Evolutionary conservation across 2,113 vertebrate species (phyloP).

Genomic region (Phaetusa simplex): DNA sequence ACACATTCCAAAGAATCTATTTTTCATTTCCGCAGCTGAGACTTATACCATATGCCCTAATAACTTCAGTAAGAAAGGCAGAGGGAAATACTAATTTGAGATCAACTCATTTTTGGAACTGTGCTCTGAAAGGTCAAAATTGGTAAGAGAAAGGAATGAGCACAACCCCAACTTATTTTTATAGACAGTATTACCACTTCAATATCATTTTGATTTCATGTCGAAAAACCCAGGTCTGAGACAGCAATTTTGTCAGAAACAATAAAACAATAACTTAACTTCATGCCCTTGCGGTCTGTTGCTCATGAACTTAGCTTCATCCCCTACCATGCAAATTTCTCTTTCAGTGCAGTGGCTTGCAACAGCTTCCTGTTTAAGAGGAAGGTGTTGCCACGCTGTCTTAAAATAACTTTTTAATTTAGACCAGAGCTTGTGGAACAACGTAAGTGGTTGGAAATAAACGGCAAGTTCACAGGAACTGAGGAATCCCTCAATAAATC

Average conservation of each 20-base stretch:
- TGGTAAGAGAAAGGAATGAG: not conserved
- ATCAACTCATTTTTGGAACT: not conserved
- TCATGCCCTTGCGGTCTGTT: not conserved
- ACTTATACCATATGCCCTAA: not conserved
- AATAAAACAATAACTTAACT: not conserved
- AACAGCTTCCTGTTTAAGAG: not conserved
- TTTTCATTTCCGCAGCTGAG: not conserved
- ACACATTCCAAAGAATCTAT: not conserved
- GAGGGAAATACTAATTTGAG: not conserved
- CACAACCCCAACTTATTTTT: not conserved
- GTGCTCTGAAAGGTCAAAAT: not conserved
- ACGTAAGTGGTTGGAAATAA: not conserved
- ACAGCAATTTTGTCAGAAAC: not conserved
- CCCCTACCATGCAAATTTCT: not conserved
- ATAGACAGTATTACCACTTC: not conserved
- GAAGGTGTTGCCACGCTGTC: not conserved
- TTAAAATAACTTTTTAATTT: not conserved
- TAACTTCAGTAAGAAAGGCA: not conserved
- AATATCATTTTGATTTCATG: not conserved
- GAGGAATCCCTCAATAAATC: not conserved
- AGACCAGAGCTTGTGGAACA: not conserved
- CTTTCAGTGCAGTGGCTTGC: not conserved
- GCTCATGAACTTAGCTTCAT: not conserved
- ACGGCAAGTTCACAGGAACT: not conserved
- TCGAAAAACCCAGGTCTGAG: not conserved